Conservation (phyloP, 2,113 vertebrate species). For the Chlorodrepanis virens region DNA sequence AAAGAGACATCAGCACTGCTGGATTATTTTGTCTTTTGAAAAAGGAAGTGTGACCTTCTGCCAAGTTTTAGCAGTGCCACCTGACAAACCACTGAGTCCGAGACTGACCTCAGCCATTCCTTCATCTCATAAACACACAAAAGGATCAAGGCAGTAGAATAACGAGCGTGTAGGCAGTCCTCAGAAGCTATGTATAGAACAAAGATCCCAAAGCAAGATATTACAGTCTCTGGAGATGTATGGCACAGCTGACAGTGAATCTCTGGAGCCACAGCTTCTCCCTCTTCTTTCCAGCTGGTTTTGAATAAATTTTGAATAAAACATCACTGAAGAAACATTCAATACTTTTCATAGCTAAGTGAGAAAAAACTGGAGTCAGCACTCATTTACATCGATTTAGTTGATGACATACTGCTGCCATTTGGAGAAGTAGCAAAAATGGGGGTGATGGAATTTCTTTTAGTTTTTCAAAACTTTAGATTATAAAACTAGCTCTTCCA, state of each 20-base stretch:
- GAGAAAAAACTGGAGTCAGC: conserved; percentile 5
- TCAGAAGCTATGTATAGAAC: neutral
- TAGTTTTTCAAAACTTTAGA: neutral
- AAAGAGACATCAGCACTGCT: neutral
- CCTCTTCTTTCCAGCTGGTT: neutral
- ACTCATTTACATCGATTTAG: conserved; percentile 17
- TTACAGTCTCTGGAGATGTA: neutral
- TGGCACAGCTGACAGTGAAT: neutral
- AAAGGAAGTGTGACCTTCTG: neutral
- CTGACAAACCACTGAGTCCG: neutral
- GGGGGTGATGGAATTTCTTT: neutral
- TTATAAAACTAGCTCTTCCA: neutral
- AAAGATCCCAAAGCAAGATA: neutral
- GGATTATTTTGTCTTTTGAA: neutral
- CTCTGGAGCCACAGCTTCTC: neutral
- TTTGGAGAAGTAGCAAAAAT: neutral
- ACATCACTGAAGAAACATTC: neutral
- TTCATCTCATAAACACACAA: neutral
- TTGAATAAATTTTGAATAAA: conserved; percentile 13
- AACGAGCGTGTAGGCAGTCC: neutral
- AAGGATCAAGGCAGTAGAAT: neutral
- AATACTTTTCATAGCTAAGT: conserved; percentile 3
- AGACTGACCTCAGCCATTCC: neutral
- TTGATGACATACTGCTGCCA: neutral
- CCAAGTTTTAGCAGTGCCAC: neutral